A percentile compares a stretch with the other conserved stretches of the same genome.
phyloP scores from a whole-genome alignment of 1,140 invertebrate species.

The Conus betulinus region DNA sequence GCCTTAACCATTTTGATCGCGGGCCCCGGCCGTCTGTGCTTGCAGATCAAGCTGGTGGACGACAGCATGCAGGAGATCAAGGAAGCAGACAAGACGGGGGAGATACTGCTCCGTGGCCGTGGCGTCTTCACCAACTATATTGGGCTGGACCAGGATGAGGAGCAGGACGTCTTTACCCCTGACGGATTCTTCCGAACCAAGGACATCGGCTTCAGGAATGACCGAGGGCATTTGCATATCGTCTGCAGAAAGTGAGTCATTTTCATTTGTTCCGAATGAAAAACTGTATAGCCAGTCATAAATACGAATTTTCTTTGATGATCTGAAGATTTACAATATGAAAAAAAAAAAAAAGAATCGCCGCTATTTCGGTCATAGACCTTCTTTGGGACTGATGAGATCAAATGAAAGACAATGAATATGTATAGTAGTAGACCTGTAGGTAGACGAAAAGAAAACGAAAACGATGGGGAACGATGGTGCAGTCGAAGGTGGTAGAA shows the following conservation, averaged over 20 bases:
- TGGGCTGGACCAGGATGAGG: neutral
- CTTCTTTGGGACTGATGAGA: too few relatives aligned
- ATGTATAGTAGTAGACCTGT: too few relatives aligned
- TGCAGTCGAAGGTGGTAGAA: too few relatives aligned
- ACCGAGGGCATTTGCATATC: neutral
- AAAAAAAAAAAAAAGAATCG: neutral
- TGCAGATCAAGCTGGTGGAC: neutral
- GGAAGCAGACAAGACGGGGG: neutral
- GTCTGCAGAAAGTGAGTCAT: neutral
- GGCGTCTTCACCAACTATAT: neutral
- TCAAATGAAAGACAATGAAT: too few relatives aligned
- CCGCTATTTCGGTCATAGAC: neutral
- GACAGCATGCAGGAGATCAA: neutral
- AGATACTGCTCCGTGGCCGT: neutral
- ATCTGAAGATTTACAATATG: neutral
- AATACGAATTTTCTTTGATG: neutral
- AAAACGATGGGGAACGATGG: too few relatives aligned
- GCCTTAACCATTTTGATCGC: neutral
- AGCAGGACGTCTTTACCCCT: neutral
- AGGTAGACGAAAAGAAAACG: too few relatives aligned
- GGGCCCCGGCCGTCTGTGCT: neutral
- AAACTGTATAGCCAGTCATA: neutral
- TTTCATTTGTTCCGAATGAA: neutral
- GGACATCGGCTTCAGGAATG: neutral
- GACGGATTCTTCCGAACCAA: neutral